Evolutionary conservation across 2,113 vertebrate genomes (phyloP), one percentile per base, ranked within the genome.

Genomic region (Heloderma charlesbogerti): DNA sequence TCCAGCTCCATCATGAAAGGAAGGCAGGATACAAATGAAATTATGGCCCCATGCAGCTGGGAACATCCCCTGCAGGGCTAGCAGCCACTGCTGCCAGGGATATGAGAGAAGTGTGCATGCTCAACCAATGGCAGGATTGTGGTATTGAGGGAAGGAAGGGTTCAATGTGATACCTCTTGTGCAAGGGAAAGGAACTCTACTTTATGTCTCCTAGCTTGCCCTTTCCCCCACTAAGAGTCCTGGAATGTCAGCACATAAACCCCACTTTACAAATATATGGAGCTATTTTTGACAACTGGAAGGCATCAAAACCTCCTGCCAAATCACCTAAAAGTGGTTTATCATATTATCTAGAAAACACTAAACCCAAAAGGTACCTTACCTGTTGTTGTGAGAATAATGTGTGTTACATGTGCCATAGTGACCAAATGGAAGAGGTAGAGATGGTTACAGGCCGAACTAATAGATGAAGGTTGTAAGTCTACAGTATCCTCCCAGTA

Each of bases 391-490:
- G 98, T 98, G 87, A 99, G 89, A 84, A 99, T 95, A 0, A 99
- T 97, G 97, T 99, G 99, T 82, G 98, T 93, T 67, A 99, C 95
- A 66, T 99, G 99, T 77, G 98, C 98, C 98, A 99, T 98, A 29
- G 98, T 99, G 94, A 99, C 96, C 97, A 99, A 96, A 92, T 98
- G 98, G 91, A 99, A 97, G 96, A 99, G 97, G 97, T 99, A 98
- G 90, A 99, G 97, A 89, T 99, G 97, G 95, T 99, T 99, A 96
- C 98, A 99, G 75, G 98, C 98, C 78, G 98, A 98, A 93, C 99
- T 99, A 94, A 99, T 88, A 83, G 98, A 95, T 85, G 99, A 99
- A 54, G 99, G 99, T 51, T 99, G 98, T 71, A 99, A 96, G 85
- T 98, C 98, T 66, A 99, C 98, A 88, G 97, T 91, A 87, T 99